These are phyloP conservation scores for Tachyglossus aculeatus DNA, from an alignment of 2,797 vertebrate genomes.

Conservation along the genomic window DNA sequence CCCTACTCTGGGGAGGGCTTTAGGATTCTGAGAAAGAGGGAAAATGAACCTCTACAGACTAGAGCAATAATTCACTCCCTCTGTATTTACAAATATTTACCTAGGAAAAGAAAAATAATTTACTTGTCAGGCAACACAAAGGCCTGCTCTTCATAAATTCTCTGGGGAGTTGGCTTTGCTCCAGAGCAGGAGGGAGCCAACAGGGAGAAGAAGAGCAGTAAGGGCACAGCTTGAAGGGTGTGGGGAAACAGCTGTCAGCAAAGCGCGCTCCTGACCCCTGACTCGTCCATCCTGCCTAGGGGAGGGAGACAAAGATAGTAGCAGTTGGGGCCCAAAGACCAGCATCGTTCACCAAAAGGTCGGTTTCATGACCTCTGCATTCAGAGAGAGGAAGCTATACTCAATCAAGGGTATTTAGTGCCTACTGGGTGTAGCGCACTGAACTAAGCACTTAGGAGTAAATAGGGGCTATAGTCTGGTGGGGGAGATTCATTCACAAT, in stretches of 20 bases:
- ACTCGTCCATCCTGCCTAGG: not conserved
- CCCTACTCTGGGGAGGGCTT: too few species aligned
- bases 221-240: not conserved
- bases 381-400: not conserved
- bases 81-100: too few species aligned
- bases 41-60: too few species aligned
- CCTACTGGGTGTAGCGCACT: not conserved
- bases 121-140: constrained; percentile 10
- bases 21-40: too few species aligned
- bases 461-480: too few species aligned
- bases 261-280: not conserved
- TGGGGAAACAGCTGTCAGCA: not conserved
- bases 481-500: too few species aligned
- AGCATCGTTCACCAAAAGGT: not conserved
- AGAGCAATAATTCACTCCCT: too few species aligned
- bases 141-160: constrained; percentile 10
- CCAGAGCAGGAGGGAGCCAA: not conserved
- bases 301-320: not conserved
- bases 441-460: not conserved
- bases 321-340: not conserved
- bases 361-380: not conserved
- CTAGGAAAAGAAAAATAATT: too few species aligned
- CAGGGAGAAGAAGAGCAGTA: not conserved
- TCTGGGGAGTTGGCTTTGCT: not conserved
- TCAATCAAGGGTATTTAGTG: too few species aligned